Percentiles rank a stretch among this genome's conserved stretches.
phyloP scores from a whole-genome alignment of 1,140 invertebrate genomes.

The Fopius arisanus region DNA sequence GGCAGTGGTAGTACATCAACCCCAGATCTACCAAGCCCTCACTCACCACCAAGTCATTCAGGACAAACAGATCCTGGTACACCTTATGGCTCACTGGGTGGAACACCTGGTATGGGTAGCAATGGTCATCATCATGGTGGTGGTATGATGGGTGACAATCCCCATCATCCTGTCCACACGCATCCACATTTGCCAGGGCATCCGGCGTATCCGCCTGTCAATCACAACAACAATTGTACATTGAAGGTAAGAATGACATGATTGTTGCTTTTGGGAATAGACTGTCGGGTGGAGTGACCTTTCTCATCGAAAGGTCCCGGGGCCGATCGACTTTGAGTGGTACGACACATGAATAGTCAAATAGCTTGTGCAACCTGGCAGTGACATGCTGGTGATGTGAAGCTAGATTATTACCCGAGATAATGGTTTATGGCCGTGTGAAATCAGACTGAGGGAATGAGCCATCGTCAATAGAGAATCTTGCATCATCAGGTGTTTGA shows the following conservation, averaged over 20 bases:
- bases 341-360: background rate
- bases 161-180: slow-evolving; percentile 57
- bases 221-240: slow-evolving; percentile 64
- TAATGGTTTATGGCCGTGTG: slow-evolving; percentile 13
- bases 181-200: slow-evolving; percentile 60
- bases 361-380: slow-evolving; percentile 2
- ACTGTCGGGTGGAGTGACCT: no score
- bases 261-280: background rate
- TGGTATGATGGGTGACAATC: slow-evolving; percentile 56
- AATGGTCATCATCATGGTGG: slow-evolving; percentile 59
- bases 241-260: slow-evolving; percentile 50
- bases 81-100: slow-evolving; percentile 52
- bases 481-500: slow-evolving; percentile 26
- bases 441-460: slow-evolving; percentile 1
- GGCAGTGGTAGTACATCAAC: slow-evolving; percentile 51
- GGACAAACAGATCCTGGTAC: slow-evolving; percentile 40
- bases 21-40: slow-evolving; percentile 57
- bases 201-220: slow-evolving; percentile 59
- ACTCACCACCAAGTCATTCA: slow-evolving; percentile 49
- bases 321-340: background rate
- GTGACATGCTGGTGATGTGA: background rate
- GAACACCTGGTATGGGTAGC: slow-evolving; percentile 54
- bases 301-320: no score
- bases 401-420: background rate
- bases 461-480: slow-evolving; percentile 5